Conservation (phyloP, 2,888 invertebrate genomes). For the Psylliodes chrysocephalus region DNA sequence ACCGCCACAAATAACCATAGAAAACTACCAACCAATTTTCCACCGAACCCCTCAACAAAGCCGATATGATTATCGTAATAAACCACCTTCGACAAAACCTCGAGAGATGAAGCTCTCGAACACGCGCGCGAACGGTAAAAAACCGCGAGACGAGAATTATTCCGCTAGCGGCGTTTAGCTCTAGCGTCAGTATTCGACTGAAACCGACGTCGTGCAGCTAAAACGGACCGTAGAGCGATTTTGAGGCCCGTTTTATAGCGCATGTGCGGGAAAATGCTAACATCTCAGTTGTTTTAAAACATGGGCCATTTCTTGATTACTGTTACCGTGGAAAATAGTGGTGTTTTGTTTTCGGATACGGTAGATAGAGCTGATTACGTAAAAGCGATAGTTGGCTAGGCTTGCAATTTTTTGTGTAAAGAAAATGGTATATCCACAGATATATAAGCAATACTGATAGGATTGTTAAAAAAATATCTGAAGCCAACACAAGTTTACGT, state of each 20-base stretch:
- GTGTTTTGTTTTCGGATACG: neutral
- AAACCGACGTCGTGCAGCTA: conserved; percentile 13
- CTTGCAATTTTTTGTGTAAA: no score
- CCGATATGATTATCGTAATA: neutral
- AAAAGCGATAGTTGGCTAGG: no score
- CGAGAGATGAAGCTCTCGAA: neutral
- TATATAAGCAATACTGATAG: no score
- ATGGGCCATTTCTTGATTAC: conserved; percentile 28
- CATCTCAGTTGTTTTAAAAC: conserved; percentile 36
- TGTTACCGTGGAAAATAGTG: conserved; percentile 9
- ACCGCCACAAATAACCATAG: no score
- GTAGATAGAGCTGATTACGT: no score
- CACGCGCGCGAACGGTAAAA: neutral
- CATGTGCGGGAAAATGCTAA: conserved; percentile 35
- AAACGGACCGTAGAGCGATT: conserved; percentile 20
- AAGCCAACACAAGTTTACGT: no score
- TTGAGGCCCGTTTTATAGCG: conserved; percentile 27
- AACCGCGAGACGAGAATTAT: neutral
- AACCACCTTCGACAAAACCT: neutral
- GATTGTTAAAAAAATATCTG: no score
- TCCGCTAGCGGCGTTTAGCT: conserved; percentile 3
- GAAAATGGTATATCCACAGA: no score
- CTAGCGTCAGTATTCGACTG: conserved; percentile 22
- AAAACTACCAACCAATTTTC: conserved; percentile 3
- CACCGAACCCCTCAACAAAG: neutral